Conservation (phyloP, 2,888 invertebrate species). For the Cinara cedri region DNA sequence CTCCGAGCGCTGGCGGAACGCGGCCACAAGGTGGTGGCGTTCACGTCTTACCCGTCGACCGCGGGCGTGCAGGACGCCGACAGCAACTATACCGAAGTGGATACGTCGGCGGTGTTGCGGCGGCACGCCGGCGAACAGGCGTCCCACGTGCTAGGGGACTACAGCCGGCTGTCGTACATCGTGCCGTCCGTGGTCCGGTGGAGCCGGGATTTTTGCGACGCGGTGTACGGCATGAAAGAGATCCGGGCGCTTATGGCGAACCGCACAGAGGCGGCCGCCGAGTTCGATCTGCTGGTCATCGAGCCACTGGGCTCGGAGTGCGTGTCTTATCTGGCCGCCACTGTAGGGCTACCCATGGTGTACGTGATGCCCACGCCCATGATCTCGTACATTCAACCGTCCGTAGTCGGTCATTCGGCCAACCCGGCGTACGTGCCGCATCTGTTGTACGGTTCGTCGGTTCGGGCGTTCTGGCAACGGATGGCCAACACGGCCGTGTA, state of each 20-base stretch:
- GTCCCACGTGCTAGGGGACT: constrained; percentile 13
- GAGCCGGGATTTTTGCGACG: constrained; percentile 45
- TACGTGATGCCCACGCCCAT: constrained; percentile 36
- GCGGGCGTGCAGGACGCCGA: neutral
- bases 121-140: constrained; percentile 16
- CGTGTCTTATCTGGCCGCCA: constrained; percentile 28
- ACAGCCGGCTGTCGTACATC: constrained; percentile 44
- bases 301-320: constrained; percentile 45
- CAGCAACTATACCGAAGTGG: constrained; percentile 32
- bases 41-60: constrained; percentile 37
- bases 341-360: constrained; percentile 27
- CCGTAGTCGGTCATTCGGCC: constrained; percentile 23
- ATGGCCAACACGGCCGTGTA: constrained; percentile 39
- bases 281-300: constrained; percentile 38
- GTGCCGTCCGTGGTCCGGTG: constrained; percentile 44
- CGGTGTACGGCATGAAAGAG: constrained; percentile 44
- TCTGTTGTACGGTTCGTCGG: constrained; percentile 30
- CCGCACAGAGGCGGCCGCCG: constrained; percentile 18
- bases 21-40: constrained; percentile 38
- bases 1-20: constrained; percentile 25
- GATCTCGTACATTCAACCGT: constrained; percentile 34
- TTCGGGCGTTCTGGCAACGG: constrained; percentile 36
- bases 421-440: constrained; percentile 42
- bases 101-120: constrained; percentile 27
- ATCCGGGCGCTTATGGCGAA: constrained; percentile 36